Evolutionary conservation across 2,113 vertebrate genomes (phyloP), one percentile per base, ranked within the genome.

Genomic region (Entelurus aequoreus): DNA sequence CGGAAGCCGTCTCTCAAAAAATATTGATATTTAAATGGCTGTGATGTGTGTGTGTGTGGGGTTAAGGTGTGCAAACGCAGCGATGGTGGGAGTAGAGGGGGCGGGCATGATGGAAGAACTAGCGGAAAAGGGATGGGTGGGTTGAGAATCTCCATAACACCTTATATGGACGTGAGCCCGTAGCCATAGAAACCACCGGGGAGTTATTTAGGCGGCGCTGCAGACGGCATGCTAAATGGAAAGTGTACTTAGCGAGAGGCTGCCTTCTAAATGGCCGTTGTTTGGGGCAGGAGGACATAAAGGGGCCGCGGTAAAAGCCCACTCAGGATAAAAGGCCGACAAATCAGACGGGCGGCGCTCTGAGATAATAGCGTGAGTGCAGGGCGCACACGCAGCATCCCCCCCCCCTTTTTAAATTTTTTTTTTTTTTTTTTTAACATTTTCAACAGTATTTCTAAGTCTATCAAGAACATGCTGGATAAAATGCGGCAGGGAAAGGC

Each of bases 141-240:
- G 70, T 68, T 71, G 68, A 75, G 74, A 85, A 80, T 76, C 80
- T 81, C 79, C 68, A 81, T 65, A 66, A 60, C 15, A 60, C 86
- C 84, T 78, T 87, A 86, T 81, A 88, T 84, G 85, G 84, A 54
- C 78, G 86, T 76, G 51, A 67, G 80, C 81, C 73, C 49, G 84
- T 89, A 80, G 81, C 79, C 82, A 88, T 86, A 74, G 86, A 77
- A 88, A 88, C 86, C 84, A 79, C 71, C 74, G 63, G 73, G 82
- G 87, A 88, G 83, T 84, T 80, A 81, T 87, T 86, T 87, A 76
- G 75, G 83, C 76, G 80, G 83, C 28, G 60, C 76, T 80, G 82
- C 79, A 86, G 81, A 82, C 87, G 82, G 90, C 93, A 94, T 94
- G 94, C 93, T 95, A 89, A 95, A 96, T 86, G 93, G 93, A 94